Evolutionary conservation across 2,797 vertebrate species (phyloP).

Genomic region (Myiotriccus ornatus): DNA sequence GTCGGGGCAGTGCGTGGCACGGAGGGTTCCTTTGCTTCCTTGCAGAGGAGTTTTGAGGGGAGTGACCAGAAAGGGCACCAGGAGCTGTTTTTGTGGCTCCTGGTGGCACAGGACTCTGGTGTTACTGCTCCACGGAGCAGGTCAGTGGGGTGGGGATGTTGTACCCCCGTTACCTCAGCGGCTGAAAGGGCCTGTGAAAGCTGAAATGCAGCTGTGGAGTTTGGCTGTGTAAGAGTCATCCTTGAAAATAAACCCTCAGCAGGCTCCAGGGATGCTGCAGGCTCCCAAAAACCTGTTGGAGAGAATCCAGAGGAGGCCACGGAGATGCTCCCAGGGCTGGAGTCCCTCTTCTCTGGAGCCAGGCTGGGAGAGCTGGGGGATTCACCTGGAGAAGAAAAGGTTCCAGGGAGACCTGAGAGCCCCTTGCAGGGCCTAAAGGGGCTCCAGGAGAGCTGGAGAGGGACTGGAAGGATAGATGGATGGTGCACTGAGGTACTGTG

Average conservation of each 20-base stretch:
- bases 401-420: background rate
- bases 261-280: background rate
- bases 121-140: background rate
- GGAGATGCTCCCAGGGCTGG: background rate
- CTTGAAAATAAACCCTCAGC: background rate
- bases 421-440: background rate
- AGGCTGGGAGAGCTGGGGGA: background rate
- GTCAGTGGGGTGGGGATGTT: background rate
- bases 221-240: background rate
- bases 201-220: background rate
- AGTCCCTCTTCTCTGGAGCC: background rate
- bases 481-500: background rate
- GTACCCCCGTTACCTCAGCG: fast-evolving
- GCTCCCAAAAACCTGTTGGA: background rate
- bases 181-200: background rate
- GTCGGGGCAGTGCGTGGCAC: background rate
- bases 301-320: fast-evolving
- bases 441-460: background rate
- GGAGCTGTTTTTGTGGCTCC: background rate
- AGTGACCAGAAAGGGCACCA: background rate
- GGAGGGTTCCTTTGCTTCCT: background rate
- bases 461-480: too few species aligned
- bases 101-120: fast-evolving
- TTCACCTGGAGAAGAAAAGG: background rate
- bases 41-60: background rate